A percentile compares a stretch with the other conserved stretches of the same genome.
Conservation (phyloP, 2,113 vertebrate species). For the Columba livia region DNA sequence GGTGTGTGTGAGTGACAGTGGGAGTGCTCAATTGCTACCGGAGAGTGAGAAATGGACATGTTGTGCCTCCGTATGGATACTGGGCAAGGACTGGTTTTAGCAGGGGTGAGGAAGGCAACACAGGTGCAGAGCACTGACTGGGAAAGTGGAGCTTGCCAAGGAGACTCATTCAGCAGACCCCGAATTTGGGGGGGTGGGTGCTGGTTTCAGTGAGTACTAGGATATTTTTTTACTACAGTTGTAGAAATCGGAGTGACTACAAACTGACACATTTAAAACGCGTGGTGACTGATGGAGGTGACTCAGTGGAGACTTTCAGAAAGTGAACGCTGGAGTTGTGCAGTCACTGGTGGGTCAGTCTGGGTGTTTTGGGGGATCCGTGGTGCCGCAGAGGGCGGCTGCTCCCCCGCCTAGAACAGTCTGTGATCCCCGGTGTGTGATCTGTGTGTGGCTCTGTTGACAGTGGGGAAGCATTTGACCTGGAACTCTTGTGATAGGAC, state of each 20-base stretch:
- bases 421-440: accelerated
- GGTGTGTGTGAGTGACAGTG: accelerated
- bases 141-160: accelerated
- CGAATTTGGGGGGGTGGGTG: background rate
- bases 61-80: background rate
- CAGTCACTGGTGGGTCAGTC: accelerated
- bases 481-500: background rate
- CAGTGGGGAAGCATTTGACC: background rate
- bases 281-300: accelerated
- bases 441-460: accelerated
- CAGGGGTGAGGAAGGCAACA: background rate
- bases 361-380: accelerated
- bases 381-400: accelerated
- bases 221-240: background rate
- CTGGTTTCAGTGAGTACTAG: background rate
- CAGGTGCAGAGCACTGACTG: background rate
- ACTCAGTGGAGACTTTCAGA: background rate
- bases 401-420: accelerated
- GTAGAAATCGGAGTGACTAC: background rate
- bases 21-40: background rate
- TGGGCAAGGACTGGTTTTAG: background rate
- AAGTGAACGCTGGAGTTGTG: background rate
- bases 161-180: accelerated
- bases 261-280: accelerated
- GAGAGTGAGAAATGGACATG: no score